Base-by-base conservation (phyloP, 2,888 invertebrate genomes). In the Actias luna region DNA sequence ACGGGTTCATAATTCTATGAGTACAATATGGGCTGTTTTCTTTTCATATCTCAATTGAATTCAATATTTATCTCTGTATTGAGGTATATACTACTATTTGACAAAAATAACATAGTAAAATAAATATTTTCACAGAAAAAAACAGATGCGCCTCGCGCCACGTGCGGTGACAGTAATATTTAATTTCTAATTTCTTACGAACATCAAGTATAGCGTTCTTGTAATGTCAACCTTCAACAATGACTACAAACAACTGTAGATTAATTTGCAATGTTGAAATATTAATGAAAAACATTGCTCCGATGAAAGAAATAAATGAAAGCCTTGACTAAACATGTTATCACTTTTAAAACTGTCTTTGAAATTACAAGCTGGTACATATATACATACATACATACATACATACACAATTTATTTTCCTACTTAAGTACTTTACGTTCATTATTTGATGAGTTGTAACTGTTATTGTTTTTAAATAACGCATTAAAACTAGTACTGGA, bases 181-280 rank as follows among this genome's bases (percentile, higher is more conserved):
- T 62, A 62, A 58, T 58, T 31, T 62, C 42, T 62, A 62, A 62
- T 66, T 66, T 63, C 65, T 63, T 65, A 63, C 50, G 12, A 61
- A 61, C 46, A 42, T 63, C 63, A 62, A 67, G 52, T 62, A 42
- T 59, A 42, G 64, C 61, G 29, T 36, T 62, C 58, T 58, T 63
- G 66, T 63, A 62, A 61, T 57, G 58, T 60, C 61, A 60, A 64
- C 67, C 67, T 69, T 64, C 63, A 62, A 36, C 58, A 62, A 62
- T 29, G 58, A 62, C 61, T 59, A 46, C 61, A 57, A 58, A 29
- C 63, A 64, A 62, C 52, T 36, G 58, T 57, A 64, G 58, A 65
- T 65, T 64, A 57, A 69, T 68, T 62, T 46, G 63, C 61, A 62
- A 62, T 39, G 60, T 63, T 29, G 58, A 55, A 60, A 68, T 55